phyloP scores from a whole-genome alignment of 2,113 vertebrate genomes.

The Boleophthalmus pectinirostris region DNA sequence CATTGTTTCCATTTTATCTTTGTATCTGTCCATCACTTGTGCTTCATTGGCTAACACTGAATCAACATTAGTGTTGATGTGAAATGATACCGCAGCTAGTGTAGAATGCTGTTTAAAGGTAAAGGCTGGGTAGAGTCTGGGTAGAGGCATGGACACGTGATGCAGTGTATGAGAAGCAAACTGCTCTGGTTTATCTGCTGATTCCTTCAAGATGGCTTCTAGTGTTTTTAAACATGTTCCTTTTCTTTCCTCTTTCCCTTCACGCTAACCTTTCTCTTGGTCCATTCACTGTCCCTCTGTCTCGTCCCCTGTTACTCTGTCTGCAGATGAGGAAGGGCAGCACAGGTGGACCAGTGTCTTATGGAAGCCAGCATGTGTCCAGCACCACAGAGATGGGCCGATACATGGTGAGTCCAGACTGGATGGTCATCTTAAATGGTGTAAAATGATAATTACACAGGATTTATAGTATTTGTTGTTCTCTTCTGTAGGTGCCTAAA shows the following conservation, averaged over 20 bases:
- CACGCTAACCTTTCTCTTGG: constrained; percentile 22
- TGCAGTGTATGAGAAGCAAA: constrained; percentile 24
- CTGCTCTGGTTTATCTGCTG: constrained; percentile 18
- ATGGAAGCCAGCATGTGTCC: constrained; percentile 86
- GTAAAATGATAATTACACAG: neutral
- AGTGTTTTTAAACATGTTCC: constrained; percentile 33
- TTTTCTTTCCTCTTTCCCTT: constrained; percentile 27
- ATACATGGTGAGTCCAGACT: constrained; percentile 82
- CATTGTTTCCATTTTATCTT: constrained; percentile 48
- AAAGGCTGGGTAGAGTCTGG: constrained; percentile 10
- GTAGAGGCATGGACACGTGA: constrained; percentile 19
- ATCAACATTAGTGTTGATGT: constrained; percentile 35
- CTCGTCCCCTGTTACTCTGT: constrained; percentile 17
- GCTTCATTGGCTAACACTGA: constrained; percentile 26
- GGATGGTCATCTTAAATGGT: neutral
- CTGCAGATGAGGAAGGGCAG: constrained; percentile 89
- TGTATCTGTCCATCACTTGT: constrained; percentile 20
- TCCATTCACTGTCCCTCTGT: constrained; percentile 21
- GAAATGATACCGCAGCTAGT: constrained; percentile 13
- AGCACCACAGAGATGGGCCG: constrained; percentile 86
- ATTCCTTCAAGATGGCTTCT: constrained; percentile 38
- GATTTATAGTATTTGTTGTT: neutral
- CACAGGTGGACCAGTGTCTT: constrained; percentile 82
- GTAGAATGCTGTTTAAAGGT: constrained; percentile 13
- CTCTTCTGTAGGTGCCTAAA: constrained; percentile 79